Base-by-base conservation (phyloP, 2,888 invertebrate species). In the Cyrtodaria siliqua region DNA sequence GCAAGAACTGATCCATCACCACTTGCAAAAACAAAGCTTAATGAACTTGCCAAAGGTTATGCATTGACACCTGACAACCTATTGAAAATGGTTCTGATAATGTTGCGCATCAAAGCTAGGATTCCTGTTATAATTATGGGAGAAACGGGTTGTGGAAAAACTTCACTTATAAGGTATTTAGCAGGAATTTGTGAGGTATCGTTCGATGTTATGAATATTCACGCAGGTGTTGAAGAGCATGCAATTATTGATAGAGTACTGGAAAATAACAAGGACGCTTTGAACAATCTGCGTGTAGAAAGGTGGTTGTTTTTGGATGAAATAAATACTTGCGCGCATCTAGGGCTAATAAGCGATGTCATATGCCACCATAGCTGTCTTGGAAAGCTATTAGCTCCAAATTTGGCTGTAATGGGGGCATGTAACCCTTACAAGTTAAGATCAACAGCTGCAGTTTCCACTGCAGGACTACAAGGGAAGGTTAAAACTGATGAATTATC, bases 101-200 rank as follows among this genome's bases (percentile, higher is more conserved):
- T 77, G 18, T 57, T 87, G 16, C 61, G 87, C 26, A 57, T 86
- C 1, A 81, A 79, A 61, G 79, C 84, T 12, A 52, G 68, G 29
- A 74, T 87, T 8, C 88, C 88, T 42, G 82, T 88, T 2, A 59
- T 88, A 14, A 75, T 88, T 1, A 88, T 88, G 87, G 87, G 88
- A 12, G 88, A 88, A 69, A 88, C 88, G 1, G 88, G 88, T 79
- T 14, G n/a, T n/a, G n/a, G n/a, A n/a, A n/a, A n/a, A n/a, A n/a
- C n/a, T n/a, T n/a, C n/a, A n/a, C n/a, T n/a, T n/a, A n/a, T n/a
- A n/a, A n/a, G n/a, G n/a, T n/a, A n/a, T n/a, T n/a, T n/a, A n/a
- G n/a, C n/a, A n/a, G n/a, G n/a, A n/a, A n/a, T n/a, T n/a, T n/a
- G n/a, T n/a, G n/a, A n/a, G n/a, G n/a, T n/a, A n/a, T n/a, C n/a